Evolutionary conservation across 2,797 vertebrate genomes (phyloP), one percentile per base, ranked within the genome.

Genomic region (Glossophaga mutica): DNA sequence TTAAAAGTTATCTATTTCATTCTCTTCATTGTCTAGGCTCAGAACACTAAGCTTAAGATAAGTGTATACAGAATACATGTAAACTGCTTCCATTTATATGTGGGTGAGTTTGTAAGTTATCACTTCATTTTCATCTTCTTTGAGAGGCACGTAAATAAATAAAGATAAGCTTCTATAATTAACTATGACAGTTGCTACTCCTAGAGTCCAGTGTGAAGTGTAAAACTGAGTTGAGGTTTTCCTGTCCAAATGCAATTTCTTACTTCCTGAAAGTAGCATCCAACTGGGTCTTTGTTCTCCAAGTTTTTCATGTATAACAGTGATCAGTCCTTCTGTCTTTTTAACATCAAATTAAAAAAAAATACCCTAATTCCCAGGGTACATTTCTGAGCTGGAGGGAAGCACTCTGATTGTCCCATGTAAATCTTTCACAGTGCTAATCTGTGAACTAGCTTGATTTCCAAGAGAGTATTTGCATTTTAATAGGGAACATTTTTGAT

Each of bases 401-500:
- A 78, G 55, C n/a, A 65, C 44, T 76, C 52, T 86, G 83, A 88
- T 73, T 94, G 81, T 71, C 39, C 50, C 24, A 9, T 55, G 24
- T 78, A 95, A 86, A 59, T 86, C 37, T 79, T 79, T 85, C 55
- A 88, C 11, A 79, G 34, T 37, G n/a, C 42, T 93, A 83, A 93
- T 88, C 68, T 90, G 55, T 73, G 87, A 82, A 81, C 70, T 90
- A 46, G 37, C 21, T 87, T 85, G n/a, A 57, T 90, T 85, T 74
- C 73, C 39, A 74, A 39, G 65, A 87, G 6, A 90, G 22, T 59
- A 93, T 88, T 96, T 77, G 74, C 71, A 95, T 96, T 94, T 85
- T 95, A 96, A 96, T 93, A 79, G 50, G 21, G 26, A 81, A 44
- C 77, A 79, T 93, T 96, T 96, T 97, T 86, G 52, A 93, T 96